phyloP scores from a whole-genome alignment of 23 tunicate genomes.

The Trididemnum clinides region DNA sequence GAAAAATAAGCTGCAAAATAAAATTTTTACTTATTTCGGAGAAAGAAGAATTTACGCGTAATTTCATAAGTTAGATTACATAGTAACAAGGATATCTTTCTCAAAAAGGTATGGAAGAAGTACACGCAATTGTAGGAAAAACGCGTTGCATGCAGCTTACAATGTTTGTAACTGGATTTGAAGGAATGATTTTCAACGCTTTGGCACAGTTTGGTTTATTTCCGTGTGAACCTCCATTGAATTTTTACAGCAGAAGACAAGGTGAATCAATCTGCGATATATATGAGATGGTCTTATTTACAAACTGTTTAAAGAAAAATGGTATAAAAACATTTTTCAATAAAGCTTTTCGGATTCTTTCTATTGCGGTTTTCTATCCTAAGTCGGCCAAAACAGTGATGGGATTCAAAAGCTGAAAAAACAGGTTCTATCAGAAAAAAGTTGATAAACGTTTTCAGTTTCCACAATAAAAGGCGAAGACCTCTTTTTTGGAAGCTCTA shows the following conservation, averaged over 20 bases:
- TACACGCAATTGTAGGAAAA: conserved; percentile 81
- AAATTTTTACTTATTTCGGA: not conserved
- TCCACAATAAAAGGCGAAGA: no score
- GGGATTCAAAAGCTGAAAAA: no score
- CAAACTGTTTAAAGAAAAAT: no score
- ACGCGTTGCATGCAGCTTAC: conserved; percentile 70
- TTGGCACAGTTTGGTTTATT: conserved; percentile 52
- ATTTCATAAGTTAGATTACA: not conserved
- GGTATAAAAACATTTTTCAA: no score
- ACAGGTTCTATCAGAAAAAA: no score
- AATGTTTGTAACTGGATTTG: conserved; percentile 76
- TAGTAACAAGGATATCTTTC: not conserved
- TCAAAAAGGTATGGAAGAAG: conserved; percentile 78
- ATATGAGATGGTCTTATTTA: no score
- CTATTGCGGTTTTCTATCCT: no score
- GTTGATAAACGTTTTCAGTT: no score
- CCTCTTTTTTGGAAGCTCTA: no score
- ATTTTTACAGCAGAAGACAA: conserved; percentile 69
- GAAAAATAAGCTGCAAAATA: not conserved
- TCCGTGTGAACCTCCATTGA: conserved; percentile 70
- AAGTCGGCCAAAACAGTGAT: no score
- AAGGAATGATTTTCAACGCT: conserved; percentile 74
- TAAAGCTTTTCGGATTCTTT: no score
- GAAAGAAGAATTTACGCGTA: not conserved
- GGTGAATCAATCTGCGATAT: no score